Conservation (phyloP, 2,797 vertebrate species). For the Mormyrus proboscirostris region DNA sequence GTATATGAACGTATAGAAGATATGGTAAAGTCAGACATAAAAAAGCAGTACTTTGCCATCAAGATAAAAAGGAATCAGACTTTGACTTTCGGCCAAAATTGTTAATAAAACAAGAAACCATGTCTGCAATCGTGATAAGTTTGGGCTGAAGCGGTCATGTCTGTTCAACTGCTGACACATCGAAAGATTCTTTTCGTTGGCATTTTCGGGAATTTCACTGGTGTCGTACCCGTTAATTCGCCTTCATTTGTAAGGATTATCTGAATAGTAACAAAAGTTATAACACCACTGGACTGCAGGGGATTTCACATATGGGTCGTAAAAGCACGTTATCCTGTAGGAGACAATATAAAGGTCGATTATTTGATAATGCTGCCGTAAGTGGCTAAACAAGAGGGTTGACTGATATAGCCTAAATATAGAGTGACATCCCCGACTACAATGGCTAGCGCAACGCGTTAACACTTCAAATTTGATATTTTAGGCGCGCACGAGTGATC, state of each 20-base stretch:
- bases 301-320: background rate
- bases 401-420: background rate
- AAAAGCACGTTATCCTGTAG: background rate
- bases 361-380: background rate
- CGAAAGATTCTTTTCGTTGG: background rate
- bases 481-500: conserved; percentile 56
- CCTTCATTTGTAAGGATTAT: background rate
- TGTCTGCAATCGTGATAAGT: background rate
- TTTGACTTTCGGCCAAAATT: background rate
- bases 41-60: background rate
- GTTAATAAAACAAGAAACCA: background rate
- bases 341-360: background rate
- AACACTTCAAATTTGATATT: conserved; percentile 48
- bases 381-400: background rate
- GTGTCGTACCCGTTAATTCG: background rate
- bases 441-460: conserved; percentile 40
- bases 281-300: background rate
- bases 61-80: background rate
- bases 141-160: background rate
- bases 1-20: background rate
- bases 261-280: background rate
- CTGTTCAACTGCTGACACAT: background rate
- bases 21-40: background rate
- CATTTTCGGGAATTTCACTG: background rate
- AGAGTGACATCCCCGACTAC: conserved; percentile 25